Evolutionary conservation across 2,113 vertebrate genomes (phyloP).

Genomic region (Ailuropoda melanoleuca): DNA sequence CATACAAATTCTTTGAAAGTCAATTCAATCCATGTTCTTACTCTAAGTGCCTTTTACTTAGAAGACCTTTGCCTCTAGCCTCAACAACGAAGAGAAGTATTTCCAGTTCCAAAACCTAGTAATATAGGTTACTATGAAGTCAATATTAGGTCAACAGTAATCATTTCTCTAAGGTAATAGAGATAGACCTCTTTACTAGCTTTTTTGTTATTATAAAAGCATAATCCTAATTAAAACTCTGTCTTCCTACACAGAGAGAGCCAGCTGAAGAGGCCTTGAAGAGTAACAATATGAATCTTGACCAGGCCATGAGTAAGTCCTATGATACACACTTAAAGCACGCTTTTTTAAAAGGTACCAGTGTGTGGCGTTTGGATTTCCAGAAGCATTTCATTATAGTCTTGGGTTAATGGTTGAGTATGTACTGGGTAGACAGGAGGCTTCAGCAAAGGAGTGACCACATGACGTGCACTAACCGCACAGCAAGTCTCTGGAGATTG

Average conservation of each 20-base stretch:
- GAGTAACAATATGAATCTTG: slow-evolving; percentile 98
- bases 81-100: not conserved
- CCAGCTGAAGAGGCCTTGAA: slow-evolving; percentile 99
- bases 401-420: rapidly evolving
- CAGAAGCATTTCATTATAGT: not conserved
- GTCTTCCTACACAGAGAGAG: slow-evolving; percentile 91
- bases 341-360: not conserved
- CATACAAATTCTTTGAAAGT: not conserved
- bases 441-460: rapidly evolving
- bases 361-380: not conserved
- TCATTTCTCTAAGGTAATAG: not conserved
- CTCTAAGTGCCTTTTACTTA: not conserved
- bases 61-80: not conserved
- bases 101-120: not conserved
- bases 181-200: rapidly evolving
- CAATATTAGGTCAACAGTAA: not conserved
- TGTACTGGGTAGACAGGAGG: not conserved
- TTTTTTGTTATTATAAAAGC: not conserved
- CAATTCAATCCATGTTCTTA: rapidly evolving
- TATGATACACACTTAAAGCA: not conserved
- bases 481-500: not conserved
- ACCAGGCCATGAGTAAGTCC: slow-evolving; percentile 99
- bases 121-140: not conserved
- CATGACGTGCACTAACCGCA: rapidly evolving
- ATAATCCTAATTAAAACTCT: not conserved